Conservation (phyloP, 2,113 vertebrate genomes). For the Heloderma charlesbogerti region DNA sequence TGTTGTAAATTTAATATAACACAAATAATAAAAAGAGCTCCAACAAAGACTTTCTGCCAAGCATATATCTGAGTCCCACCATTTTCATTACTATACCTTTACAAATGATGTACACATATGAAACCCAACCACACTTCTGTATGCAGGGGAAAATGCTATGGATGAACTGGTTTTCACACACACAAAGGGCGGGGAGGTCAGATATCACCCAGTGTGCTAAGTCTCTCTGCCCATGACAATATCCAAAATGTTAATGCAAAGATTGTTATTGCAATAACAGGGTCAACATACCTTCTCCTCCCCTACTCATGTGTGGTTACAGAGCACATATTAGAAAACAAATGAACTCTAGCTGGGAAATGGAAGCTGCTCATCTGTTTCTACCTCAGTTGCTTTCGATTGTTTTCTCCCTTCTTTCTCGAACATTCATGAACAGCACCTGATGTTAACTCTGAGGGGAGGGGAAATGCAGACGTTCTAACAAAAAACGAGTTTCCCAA, state of each 20-base stretch:
- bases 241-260: background rate
- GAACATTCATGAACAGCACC: background rate
- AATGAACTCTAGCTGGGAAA: background rate
- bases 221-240: background rate
- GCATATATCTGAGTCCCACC: too few relatives aligned
- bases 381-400: background rate
- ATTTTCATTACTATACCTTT: background rate
- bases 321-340: background rate
- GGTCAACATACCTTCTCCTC: background rate
- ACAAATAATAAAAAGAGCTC: too few relatives aligned
- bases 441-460: background rate
- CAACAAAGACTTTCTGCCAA: too few relatives aligned
- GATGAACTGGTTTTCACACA: too few relatives aligned
- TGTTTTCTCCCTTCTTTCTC: background rate
- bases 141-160: background rate
- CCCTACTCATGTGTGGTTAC: background rate
- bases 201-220: background rate
- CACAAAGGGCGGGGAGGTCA: background rate
- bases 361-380: background rate
- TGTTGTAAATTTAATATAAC: too few relatives aligned
- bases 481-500: too few relatives aligned
- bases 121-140: background rate
- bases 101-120: background rate
- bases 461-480: background rate
- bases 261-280: background rate